Evolutionary conservation across 2,797 vertebrate species (phyloP), one percentile per base, ranked within the genome.

Genomic region (Lutjanus campechanus): DNA sequence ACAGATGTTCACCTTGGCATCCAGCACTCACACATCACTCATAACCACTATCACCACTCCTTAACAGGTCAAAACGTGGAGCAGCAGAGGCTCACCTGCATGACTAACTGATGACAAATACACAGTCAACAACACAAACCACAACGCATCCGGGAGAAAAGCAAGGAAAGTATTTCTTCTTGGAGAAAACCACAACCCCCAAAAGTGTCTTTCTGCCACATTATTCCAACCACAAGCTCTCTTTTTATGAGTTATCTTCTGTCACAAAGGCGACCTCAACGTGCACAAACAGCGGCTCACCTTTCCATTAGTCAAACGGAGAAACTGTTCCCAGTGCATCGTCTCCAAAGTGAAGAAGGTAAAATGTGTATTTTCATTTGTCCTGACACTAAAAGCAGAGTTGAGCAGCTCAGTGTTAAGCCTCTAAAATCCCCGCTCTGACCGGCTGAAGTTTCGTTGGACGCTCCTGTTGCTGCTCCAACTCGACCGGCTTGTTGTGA

Each of bases 281-380:
- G n/a, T 3, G 10, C n/a, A 29, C 10, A 41, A 49, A 77, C 77
- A 46, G 12, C 40, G 40, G 19, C 93, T 94, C 87, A 96, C 96
- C 96, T 96, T 95, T 55, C 87, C 91, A 75, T 93, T 94, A 1
- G 73, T 92, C 82, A 94, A 77, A 74, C 93, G 95, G 60, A 95
- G 86, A 9, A 96, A 47, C 29, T 95, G 92, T 82, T 96, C 95
- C 95, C 96, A 96, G 89, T 95, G 95, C 96, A 96, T 96, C 80
- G 76, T 91, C 43, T 69, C 54, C 49, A 25, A 3, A 47, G 16
- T 2, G 13, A 46, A 19, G 40, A 63, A 40, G 5, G 2, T 4
- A 22, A 54, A 13, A n/a, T 12, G 15, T 19, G 13, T 53, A 10
- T 47, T 79, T 67, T 89, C 87, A 90, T 91, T 51, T 65, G 85